Percentiles rank a stretch among this genome's conserved stretches.
These are phyloP conservation scores for Helogale parvula DNA, from an alignment of 2,113 vertebrate species.

Conservation along the genomic window DNA sequence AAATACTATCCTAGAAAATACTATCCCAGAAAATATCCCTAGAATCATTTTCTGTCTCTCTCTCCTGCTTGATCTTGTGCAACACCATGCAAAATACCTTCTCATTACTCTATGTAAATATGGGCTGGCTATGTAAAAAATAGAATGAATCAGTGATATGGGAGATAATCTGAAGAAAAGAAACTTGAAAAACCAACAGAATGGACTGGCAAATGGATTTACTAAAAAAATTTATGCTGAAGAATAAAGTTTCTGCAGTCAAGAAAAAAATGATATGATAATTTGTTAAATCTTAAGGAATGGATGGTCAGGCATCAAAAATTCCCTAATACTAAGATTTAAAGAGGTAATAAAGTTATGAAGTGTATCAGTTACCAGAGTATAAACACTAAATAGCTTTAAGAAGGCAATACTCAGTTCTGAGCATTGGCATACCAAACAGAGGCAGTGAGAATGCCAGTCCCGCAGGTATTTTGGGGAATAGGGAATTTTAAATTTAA, in stretches of 20 bases:
- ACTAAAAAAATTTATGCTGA: neutral
- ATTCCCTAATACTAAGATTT: neutral
- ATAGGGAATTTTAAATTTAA: no score
- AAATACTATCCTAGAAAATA: neutral
- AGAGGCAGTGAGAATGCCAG: neutral
- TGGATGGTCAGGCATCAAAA: neutral
- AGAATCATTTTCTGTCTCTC: neutral
- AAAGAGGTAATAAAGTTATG: neutral
- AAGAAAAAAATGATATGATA: neutral
- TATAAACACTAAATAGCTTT: neutral
- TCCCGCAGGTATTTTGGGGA: neutral
- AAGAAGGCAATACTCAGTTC: neutral
- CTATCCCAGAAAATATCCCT: neutral
- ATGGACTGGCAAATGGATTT: neutral
- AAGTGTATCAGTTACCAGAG: neutral
- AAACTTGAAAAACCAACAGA: neutral
- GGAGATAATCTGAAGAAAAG: neutral
- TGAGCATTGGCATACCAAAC: neutral
- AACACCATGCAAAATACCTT: neutral
- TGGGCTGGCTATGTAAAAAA: neutral
- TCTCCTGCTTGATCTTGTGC: neutral
- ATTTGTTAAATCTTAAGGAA: neutral
- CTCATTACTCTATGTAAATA: neutral
- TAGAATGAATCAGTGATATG: neutral
- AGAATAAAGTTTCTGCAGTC: neutral